Evolutionary conservation across 1,140 invertebrate genomes (phyloP), one percentile per base, ranked within the genome.

Genomic region (Papilio dardanus): DNA sequence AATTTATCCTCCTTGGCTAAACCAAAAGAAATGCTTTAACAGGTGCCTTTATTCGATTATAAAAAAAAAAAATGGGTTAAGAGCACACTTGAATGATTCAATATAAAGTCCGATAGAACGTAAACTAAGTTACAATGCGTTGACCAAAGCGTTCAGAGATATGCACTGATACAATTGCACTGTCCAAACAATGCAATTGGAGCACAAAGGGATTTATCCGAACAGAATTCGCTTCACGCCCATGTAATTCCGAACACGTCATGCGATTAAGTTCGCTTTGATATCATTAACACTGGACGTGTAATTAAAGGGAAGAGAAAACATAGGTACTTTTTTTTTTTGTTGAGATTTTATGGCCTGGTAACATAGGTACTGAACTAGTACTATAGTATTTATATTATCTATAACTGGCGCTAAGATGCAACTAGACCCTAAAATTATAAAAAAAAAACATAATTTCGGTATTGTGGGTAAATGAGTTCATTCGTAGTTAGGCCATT

Each of bases 111-210:
- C n/a, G 71, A 58, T 35, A 58, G 71, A 73, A 54, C 71, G 28
- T 3, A 37, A 73, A 73, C 71, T 73, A 71, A 71, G 69, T 58
- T 73, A 73, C 71, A 73, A 68, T 68, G 21, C 66, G 69, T 19
- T 58, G 71, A 58, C 71, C 71, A 73, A 73, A 54, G 46, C 71
- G 71, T 35, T 19, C 46, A 14, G 35, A 33, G 42, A 58, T 71
- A 58, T 73, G 71, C 71, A 33, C 71, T 73, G 71, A 73, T 73
- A 50, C 46, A 73, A 73, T 73, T 73, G 71, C 71, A 73, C 71
- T 54, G 12, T 46, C 71, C 28, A 73, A 73, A 73, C 71, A 73
- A 73, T 73, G 71, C 71, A 73, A 54, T 73, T 54, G 42, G 71
- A 54, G 30, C 46, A 73, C 71, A 73, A 73, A 73, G 71, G 71